Base-by-base conservation (phyloP, 2,113 vertebrate genomes). In the Salvelinus alpinus region DNA sequence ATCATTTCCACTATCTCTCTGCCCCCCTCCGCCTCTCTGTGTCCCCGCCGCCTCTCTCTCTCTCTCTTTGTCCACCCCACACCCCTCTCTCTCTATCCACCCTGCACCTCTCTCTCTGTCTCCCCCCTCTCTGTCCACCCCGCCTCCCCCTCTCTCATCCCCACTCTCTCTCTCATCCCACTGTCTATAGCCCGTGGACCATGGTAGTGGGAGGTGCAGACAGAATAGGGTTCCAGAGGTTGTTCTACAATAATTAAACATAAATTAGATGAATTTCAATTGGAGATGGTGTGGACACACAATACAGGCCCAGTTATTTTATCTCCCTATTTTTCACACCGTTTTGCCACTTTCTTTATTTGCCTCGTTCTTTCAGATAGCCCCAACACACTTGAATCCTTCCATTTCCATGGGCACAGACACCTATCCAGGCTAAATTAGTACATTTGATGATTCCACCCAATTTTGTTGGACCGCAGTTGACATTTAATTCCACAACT, bases 401-500 rank as follows among this genome's bases (percentile, higher is more conserved):
- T 88, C 84, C 62, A 85, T 90, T 86, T 83, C 82, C 78, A 86
- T 82, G 84, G 82, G 80, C 71, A 78, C 71, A 70, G 85, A 87
- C 73, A 44, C 79, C 74, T 82, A 78, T 83, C 64, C 16, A 27
- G 54, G 78, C 64, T 65, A 82, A 88, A 86, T 90, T 82, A 87
- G 80, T 82, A 82, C 70, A 77, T 90, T 91, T 75, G 83, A 86
- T 84, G 86, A 90, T 87, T 87, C 84, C 80, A 66, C 25, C 73
- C 82, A 74, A 88, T 90, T 91, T 88, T 87, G 74, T 81, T 76
- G 75, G 84, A 87, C 75, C 72, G 34, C 78, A 81, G 77, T 84
- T 91, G 87, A 91, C 90, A 92, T 93, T 91, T 90, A 83, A 89
- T 91, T 89, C 79, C 77, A 83, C 85, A 74, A 72, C 67, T 85